A percentile compares a stretch with the other conserved stretches of the same genome.
phyloP scores from a whole-genome alignment of 2,113 vertebrate genomes.

The Perccottus glenii region DNA sequence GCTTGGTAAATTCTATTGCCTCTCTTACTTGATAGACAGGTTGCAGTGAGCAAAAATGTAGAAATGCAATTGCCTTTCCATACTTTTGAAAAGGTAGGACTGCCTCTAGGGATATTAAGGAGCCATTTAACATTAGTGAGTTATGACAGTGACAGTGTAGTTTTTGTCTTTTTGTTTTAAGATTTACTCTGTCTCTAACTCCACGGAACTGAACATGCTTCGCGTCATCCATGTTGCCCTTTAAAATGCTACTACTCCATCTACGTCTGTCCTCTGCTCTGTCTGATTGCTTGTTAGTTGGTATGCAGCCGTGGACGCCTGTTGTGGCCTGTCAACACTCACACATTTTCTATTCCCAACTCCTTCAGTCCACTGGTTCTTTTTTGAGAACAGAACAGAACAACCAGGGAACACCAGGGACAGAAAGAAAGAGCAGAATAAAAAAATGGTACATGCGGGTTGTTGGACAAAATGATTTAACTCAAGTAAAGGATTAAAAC shows the following conservation, averaged over 20 bases:
- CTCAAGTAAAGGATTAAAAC: constrained; percentile 45
- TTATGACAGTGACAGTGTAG: no score
- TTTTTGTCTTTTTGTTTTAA: no score
- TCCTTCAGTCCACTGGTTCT: constrained; percentile 35
- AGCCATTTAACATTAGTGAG: no score
- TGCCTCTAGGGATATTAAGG: no score
- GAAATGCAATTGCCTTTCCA: no score
- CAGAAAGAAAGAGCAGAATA: constrained; percentile 26
- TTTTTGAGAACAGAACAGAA: constrained; percentile 13
- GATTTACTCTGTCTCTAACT: no score
- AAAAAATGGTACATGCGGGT: constrained; percentile 18
- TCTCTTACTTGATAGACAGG: no score
- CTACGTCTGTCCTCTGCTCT: constrained; percentile 42
- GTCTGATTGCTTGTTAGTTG: constrained; percentile 73
- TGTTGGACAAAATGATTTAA: constrained; percentile 37
- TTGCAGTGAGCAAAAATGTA: no score
- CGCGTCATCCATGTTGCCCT: no score
- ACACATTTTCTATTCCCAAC: constrained; percentile 36
- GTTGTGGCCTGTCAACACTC: constrained; percentile 74
- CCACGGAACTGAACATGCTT: no score
- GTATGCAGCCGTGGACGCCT: constrained; percentile 70
- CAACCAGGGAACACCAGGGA: constrained; percentile 22
- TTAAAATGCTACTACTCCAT: constrained; percentile 2
- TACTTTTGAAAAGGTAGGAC: no score
- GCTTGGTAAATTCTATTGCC: no score